Base-by-base conservation (phyloP, 2,888 invertebrate genomes). In the Mythimna albipuncta region DNA sequence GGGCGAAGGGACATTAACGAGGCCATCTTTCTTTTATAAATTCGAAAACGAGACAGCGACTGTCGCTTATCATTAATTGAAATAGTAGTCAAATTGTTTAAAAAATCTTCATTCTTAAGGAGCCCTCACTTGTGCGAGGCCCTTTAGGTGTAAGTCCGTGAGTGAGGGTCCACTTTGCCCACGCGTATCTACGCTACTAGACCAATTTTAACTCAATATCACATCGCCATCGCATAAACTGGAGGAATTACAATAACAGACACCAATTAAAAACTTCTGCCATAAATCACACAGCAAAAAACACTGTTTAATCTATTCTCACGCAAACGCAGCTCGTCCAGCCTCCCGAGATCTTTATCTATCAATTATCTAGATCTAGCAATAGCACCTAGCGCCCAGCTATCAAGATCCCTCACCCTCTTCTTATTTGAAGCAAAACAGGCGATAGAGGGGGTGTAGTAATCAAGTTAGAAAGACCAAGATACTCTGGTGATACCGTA, bases 301-400 rank as follows among this genome's bases (percentile, higher is more conserved):
- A 67, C 59, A 52, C 5, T 64, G 26, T 73, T 69, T 71, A 72
- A 72, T 71, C 62, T 26, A 55, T 11, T 69, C 64, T 41, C 32
- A 41, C 35, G 57, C 35, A 72, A 61, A 65, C 54, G 19, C 72
- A 86, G 87, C 86, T 83, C 86, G 76, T 89, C 83, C 77, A 75
- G 77, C 66, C 76, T 73, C 84, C 84, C 77, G 81, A 88, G 87
- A 91, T 90, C 84, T 86, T 85, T 89, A 91, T 91, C 91, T 89
- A 91, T 91, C 89, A 89, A 90, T 91, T 90, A 90, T 89, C 91
- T 88, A 89, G 89, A 89, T 89, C 63, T 65, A 73, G 76, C 67
- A 77, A 83, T 81, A 77, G 55, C 63, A 76, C 58, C 64, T 67
- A 72, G 57, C 67, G 61, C 63, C 80, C 72, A 82, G 32, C 72